phyloP scores from a whole-genome alignment of 2,888 invertebrate species.

The Bibio marci region DNA sequence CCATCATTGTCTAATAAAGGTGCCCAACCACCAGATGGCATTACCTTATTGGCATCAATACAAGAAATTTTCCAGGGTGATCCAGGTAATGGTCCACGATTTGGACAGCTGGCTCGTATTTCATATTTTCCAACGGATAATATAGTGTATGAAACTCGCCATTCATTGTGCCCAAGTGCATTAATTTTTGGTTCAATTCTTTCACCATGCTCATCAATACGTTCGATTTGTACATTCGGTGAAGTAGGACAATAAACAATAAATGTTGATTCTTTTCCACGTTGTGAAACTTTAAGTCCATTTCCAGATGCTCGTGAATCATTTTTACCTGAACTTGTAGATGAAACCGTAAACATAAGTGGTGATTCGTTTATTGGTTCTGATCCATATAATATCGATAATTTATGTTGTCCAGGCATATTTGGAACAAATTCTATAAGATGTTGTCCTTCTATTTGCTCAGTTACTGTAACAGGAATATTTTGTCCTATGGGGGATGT shows the following conservation, averaged over 20 bases:
- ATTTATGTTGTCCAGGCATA: conserved; percentile 51
- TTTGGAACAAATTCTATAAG: conserved; percentile 73
- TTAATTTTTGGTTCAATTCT: conserved; percentile 29
- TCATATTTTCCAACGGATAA: conserved; percentile 85
- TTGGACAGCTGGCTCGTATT: conserved; percentile 55
- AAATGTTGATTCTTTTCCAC: conserved; percentile 54
- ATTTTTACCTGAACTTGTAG: conserved; percentile 31
- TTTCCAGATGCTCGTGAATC: conserved; percentile 45
- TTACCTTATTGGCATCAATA: conserved; percentile 26
- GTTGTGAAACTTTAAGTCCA: conserved; percentile 48
- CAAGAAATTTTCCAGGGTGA: conserved; percentile 62
- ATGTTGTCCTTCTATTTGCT: conserved; percentile 48
- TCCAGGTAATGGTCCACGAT: conserved; percentile 45
- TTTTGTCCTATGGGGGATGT: conserved; percentile 74
- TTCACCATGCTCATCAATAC: conserved; percentile 26
- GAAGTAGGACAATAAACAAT: conserved; percentile 36
- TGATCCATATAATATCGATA: conserved; percentile 52
- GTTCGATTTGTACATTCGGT: conserved; percentile 45
- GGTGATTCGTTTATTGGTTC: conserved; percentile 36
- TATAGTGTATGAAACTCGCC: conserved; percentile 80
- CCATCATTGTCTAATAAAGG: conserved; percentile 58
- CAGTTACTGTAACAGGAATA: conserved; percentile 59
- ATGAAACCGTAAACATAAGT: conserved; percentile 40
- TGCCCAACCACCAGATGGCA: conserved; percentile 71
- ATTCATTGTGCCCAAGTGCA: conserved; percentile 52